Conservation (phyloP, 2,888 invertebrate genomes). For the Sialis fuliginosa region DNA sequence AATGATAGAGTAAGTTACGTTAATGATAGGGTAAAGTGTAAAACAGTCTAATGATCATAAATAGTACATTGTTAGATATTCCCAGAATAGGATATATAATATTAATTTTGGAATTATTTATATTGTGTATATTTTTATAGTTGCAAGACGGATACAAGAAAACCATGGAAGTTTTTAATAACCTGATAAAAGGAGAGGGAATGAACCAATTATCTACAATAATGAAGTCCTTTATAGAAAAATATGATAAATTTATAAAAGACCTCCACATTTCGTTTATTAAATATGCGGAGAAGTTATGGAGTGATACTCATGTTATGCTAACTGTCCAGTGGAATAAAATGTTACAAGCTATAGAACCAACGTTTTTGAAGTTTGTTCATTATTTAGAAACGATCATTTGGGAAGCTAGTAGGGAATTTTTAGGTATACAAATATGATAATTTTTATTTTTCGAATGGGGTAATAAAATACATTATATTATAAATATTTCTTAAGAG, state of each 20-base stretch:
- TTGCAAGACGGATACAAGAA: constrained; percentile 54
- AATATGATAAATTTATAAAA: constrained; percentile 63
- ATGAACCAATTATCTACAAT: constrained; percentile 50
- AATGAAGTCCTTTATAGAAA: constrained; percentile 49
- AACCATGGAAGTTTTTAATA: constrained; percentile 46
- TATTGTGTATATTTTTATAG: constrained; percentile 16
- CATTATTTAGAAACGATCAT: constrained; percentile 58
- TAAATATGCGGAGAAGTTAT: constrained; percentile 55
- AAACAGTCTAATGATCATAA: no score
- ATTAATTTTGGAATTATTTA: no score
- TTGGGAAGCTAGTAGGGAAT: constrained; percentile 55
- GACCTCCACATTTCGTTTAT: constrained; percentile 53
- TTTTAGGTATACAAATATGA: constrained; percentile 30
- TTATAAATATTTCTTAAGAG: no score
- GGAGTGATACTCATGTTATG: constrained; percentile 46
- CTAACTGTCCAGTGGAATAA: constrained; percentile 55
- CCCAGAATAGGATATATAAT: no score
- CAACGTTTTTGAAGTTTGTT: constrained; percentile 54
- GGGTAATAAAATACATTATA: no score
- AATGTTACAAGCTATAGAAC: constrained; percentile 54
- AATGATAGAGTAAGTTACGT: no score
- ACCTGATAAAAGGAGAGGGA: constrained; percentile 55
- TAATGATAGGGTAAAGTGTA: no score
- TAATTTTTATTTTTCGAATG: background rate
- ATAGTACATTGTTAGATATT: no score